phyloP scores from a whole-genome alignment of 2,797 vertebrate species.

The Peromyscus aztecus region DNA sequence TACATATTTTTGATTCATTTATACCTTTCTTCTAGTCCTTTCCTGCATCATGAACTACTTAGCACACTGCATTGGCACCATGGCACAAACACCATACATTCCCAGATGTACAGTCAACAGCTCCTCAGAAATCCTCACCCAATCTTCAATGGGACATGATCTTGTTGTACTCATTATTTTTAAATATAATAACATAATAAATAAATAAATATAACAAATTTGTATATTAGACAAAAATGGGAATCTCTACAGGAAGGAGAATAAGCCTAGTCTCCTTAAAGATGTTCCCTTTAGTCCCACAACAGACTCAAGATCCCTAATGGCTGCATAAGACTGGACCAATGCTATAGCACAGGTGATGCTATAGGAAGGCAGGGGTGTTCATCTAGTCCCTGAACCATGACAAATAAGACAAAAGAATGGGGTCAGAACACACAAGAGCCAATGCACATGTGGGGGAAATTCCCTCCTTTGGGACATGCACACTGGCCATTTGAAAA shows the following conservation, averaged over 20 bases:
- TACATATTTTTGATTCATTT: not conserved
- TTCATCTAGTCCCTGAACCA: not conserved
- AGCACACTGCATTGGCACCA: not conserved
- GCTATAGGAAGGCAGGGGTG: not conserved
- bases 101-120: not conserved
- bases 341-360: too few relatives aligned
- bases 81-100: not conserved
- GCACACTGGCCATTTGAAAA: not conserved
- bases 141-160: not conserved
- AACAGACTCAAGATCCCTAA: not conserved
- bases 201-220: not conserved
- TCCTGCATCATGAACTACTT: not conserved
- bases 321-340: not conserved
- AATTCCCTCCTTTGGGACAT: not conserved
- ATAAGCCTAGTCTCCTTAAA: not conserved
- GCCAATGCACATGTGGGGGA: not conserved
- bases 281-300: not conserved
- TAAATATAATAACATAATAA: not conserved
- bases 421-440: not conserved
- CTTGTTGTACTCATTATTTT: not conserved
- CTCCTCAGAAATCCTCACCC: not conserved
- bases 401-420: not conserved
- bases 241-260: not conserved
- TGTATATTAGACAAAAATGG: conserved; percentile 2
- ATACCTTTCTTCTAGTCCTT: not conserved